Conservation (phyloP, 2,113 vertebrate genomes). For the Muntiacus muntjak region DNA sequence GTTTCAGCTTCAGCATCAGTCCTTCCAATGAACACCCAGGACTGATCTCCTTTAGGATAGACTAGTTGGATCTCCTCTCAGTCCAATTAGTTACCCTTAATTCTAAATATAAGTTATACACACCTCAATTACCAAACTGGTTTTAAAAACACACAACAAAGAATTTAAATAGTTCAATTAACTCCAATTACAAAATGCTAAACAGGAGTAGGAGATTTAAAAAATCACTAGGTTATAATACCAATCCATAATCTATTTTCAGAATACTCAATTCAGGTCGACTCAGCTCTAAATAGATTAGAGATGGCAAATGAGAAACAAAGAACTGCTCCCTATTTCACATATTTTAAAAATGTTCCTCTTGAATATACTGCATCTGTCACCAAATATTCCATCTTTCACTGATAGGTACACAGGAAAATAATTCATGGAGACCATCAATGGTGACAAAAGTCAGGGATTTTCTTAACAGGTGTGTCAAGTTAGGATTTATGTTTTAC, state of each 20-base stretch:
- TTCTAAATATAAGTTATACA: not conserved
- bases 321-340: not conserved
- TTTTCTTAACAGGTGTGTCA: constrained; percentile 35
- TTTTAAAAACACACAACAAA: constrained; percentile 1
- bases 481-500: constrained; percentile 24
- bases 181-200: not conserved
- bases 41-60: not conserved
- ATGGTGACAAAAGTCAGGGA: constrained; percentile 2
- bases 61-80: not conserved
- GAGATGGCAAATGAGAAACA: constrained; percentile 5
- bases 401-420: not conserved
- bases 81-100: not conserved
- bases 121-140: not conserved
- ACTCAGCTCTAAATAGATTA: not conserved
- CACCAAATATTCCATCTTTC: constrained; percentile 39
- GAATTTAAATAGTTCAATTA: not conserved
- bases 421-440: constrained; percentile 15
- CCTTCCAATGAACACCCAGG: not conserved
- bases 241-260: constrained; percentile 7
- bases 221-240: not conserved
- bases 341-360: not conserved
- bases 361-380: not conserved
- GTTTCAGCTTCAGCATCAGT: not conserved
- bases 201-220: not conserved
- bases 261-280: not conserved